Evolutionary conservation across 2,797 vertebrate genomes (phyloP).

Genomic region (Xenopus petersii): DNA sequence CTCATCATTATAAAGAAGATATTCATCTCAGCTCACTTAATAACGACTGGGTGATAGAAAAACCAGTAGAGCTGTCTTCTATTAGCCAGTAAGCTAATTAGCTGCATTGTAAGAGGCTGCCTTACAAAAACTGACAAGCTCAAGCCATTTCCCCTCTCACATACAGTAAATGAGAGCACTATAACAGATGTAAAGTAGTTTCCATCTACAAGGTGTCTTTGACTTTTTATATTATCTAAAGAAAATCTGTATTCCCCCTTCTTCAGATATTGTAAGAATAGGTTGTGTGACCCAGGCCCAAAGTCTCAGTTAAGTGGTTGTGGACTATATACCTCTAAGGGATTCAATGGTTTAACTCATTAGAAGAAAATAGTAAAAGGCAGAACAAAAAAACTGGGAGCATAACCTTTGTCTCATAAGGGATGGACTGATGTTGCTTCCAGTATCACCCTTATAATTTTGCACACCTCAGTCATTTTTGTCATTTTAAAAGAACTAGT

Average conservation of each 20-base stretch:
- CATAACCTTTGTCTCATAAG: constrained; percentile 65
- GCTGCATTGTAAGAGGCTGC: constrained; percentile 60
- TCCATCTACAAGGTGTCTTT: constrained; percentile 63
- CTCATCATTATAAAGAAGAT: constrained; percentile 67
- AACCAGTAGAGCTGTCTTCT: constrained; percentile 61
- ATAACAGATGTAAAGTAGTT: constrained; percentile 57
- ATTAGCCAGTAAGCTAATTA: constrained; percentile 69
- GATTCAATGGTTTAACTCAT: constrained; percentile 60
- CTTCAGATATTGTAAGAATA: constrained; percentile 38
- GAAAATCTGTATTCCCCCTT: constrained; percentile 25
- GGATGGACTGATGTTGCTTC: constrained; percentile 60
- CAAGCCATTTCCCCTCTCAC: constrained; percentile 59
- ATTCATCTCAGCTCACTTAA: constrained; percentile 68
- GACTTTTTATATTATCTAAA: constrained; percentile 34
- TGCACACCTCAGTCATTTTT: constrained; percentile 66
- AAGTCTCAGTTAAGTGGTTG: constrained; percentile 51
- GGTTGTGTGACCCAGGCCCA: constrained; percentile 29
- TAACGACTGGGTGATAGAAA: constrained; percentile 63
- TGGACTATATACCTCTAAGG: constrained; percentile 58
- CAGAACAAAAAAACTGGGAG: constrained; percentile 60
- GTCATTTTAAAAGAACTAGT: constrained; percentile 24
- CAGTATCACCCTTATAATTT: constrained; percentile 64
- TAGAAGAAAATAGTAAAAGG: constrained; percentile 65
- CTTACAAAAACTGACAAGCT: constrained; percentile 60
- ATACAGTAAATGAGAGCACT: constrained; percentile 57